These are phyloP conservation scores for Ammodytes dubius DNA, from an alignment of 2,113 vertebrate species.

Conservation along the genomic window DNA sequence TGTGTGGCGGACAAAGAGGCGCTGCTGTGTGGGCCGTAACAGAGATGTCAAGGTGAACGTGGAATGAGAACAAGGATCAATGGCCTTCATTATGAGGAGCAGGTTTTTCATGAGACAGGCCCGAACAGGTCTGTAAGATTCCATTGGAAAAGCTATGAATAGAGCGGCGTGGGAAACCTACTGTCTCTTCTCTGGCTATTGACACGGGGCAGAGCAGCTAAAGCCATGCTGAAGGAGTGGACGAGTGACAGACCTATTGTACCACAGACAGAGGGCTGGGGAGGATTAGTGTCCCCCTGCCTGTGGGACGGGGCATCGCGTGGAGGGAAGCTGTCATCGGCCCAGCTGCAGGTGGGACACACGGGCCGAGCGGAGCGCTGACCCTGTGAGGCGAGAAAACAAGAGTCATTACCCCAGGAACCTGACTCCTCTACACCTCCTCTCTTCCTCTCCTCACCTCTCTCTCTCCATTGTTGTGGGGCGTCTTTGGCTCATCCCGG, in stretches of 20 bases:
- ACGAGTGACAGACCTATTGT: constrained; percentile 77
- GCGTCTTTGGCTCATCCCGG: constrained; percentile 61
- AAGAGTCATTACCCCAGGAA: constrained; percentile 60
- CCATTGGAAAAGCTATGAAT: constrained; percentile 73
- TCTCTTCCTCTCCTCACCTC: constrained; percentile 59
- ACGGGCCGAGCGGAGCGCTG: constrained; percentile 59
- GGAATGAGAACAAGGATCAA: constrained; percentile 71
- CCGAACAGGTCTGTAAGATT: constrained; percentile 79
- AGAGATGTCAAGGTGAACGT: constrained; percentile 75
- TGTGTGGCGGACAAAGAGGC: constrained; percentile 54
- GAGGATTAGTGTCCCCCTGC: constrained; percentile 75
- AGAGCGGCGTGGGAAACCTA: constrained; percentile 75
- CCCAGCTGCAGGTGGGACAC: constrained; percentile 76
- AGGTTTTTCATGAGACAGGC: constrained; percentile 78
- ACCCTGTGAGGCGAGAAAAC: constrained; percentile 69
- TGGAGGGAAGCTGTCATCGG: constrained; percentile 79
- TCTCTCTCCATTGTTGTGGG: constrained; percentile 47
- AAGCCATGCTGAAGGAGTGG: constrained; percentile 72
- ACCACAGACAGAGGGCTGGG: constrained; percentile 47
- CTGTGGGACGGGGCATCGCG: constrained; percentile 62
- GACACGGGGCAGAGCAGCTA: constrained; percentile 62
- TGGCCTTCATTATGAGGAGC: constrained; percentile 74
- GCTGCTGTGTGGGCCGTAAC: constrained; percentile 63
- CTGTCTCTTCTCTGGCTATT: constrained; percentile 53
- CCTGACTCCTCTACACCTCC: constrained; percentile 70